Percentiles rank a stretch among this genome's conserved stretches.
phyloP scores from a whole-genome alignment of 2,113 vertebrate genomes.

The Corythaeola cristata region DNA sequence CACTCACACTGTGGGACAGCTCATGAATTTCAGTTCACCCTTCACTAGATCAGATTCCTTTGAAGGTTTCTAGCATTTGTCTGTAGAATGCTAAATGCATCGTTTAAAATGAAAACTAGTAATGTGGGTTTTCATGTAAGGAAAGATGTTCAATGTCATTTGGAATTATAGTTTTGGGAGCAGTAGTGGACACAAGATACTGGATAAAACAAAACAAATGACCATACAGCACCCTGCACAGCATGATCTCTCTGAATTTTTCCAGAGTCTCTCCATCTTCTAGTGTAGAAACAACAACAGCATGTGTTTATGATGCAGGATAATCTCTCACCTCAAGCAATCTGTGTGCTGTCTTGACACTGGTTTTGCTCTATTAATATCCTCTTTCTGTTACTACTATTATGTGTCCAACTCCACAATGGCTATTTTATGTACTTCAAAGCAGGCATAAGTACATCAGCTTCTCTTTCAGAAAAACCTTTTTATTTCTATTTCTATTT shows the following conservation, averaged over 20 bases:
- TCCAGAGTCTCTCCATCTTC: neutral
- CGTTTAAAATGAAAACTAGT: neutral
- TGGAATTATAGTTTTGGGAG: neutral
- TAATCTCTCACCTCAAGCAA: neutral
- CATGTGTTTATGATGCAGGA: neutral
- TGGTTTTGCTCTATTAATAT: neutral
- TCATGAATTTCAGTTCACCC: neutral
- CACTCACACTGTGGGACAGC: neutral
- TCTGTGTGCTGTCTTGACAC: neutral
- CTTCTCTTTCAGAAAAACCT: neutral
- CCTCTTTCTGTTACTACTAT: neutral
- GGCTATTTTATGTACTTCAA: neutral
- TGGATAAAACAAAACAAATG: neutral
- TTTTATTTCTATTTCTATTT: too few relatives aligned
- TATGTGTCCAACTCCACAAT: neutral
- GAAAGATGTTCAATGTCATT: neutral
- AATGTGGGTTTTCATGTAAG: neutral
- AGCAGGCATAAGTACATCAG: neutral
- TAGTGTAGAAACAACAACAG: neutral
- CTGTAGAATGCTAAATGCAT: neutral
- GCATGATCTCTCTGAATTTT: neutral
- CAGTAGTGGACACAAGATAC: neutral
- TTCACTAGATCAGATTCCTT: neutral
- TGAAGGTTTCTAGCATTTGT: neutral
- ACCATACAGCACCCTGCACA: neutral